Conservation (phyloP, 1,140 invertebrate species). For the Periplaneta americana region DNA sequence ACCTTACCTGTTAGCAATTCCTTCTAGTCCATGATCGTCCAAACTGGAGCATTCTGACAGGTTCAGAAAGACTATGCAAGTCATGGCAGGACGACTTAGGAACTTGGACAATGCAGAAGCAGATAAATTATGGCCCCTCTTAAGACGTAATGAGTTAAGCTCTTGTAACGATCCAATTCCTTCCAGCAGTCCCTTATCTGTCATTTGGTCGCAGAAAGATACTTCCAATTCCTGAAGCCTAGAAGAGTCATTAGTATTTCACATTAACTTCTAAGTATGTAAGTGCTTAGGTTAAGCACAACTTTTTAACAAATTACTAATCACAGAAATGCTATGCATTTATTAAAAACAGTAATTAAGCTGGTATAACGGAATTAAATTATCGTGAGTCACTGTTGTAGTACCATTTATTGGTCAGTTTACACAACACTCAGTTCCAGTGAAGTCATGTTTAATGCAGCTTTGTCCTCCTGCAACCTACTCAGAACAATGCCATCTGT, state of each 20-base stretch:
- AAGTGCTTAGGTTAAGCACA: neutral
- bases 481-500: too few relatives aligned
- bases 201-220: slow-evolving; percentile 26
- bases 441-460: too few relatives aligned
- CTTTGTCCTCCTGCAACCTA: too few relatives aligned
- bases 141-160: slow-evolving; percentile 21
- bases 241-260: neutral
- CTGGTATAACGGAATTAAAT: too few relatives aligned
- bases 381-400: too few relatives aligned
- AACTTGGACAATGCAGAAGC: slow-evolving; percentile 14
- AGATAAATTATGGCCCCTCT: slow-evolving; percentile 20
- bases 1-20: slow-evolving; percentile 13
- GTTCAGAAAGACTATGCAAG: slow-evolving; percentile 19
- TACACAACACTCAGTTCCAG: too few relatives aligned
- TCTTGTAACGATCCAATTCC: slow-evolving; percentile 16
- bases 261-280: neutral
- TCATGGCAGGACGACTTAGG: slow-evolving; percentile 13
- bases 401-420: too few relatives aligned
- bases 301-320: neutral
- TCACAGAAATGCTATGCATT: neutral
- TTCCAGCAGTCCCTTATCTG: slow-evolving; percentile 20
- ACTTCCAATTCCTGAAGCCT: slow-evolving; percentile 20
- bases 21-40: slow-evolving; percentile 20
- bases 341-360: neutral
- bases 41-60: slow-evolving; percentile 23